Evolutionary conservation across 2,888 invertebrate species (phyloP).

Genomic region (Tetropium fuscum): DNA sequence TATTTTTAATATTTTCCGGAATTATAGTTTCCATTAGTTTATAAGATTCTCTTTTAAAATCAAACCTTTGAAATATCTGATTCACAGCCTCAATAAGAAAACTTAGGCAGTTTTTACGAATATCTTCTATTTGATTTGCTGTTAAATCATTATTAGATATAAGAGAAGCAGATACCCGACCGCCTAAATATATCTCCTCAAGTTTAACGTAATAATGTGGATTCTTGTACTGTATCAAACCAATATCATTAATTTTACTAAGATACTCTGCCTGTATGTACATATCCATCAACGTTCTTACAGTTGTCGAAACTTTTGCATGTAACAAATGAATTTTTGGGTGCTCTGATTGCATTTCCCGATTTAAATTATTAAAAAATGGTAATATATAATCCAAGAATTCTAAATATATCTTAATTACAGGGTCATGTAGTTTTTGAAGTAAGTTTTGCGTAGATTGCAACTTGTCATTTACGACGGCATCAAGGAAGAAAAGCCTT

Average conservation of each 20-base stretch:
- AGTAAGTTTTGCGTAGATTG: not conserved
- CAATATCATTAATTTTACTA: not conserved
- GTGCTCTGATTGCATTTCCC: slow-evolving; percentile 1
- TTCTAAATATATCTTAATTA: slow-evolving; percentile 13
- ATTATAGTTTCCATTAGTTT: not conserved
- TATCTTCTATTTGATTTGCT: not conserved
- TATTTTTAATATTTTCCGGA: not conserved
- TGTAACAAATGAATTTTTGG: not conserved
- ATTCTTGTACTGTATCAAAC: not conserved
- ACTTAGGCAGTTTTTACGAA: not conserved
- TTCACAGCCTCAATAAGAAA: not conserved
- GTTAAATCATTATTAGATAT: not conserved
- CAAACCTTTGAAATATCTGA: not conserved
- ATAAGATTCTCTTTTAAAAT: not conserved
- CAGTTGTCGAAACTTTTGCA: not conserved
- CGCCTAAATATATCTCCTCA: not conserved
- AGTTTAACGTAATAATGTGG: not conserved
- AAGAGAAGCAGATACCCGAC: too few relatives aligned
- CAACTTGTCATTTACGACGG: not conserved
- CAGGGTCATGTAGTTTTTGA: not conserved
- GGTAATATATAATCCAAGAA: slow-evolving; percentile 26
- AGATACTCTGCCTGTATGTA: not conserved
- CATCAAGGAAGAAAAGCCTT: slow-evolving; percentile 21
- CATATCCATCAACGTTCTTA: not conserved
- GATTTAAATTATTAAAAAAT: slow-evolving; percentile 20